Conservation (phyloP, 1,140 invertebrate genomes). For the Zaprionus taronus region DNA sequence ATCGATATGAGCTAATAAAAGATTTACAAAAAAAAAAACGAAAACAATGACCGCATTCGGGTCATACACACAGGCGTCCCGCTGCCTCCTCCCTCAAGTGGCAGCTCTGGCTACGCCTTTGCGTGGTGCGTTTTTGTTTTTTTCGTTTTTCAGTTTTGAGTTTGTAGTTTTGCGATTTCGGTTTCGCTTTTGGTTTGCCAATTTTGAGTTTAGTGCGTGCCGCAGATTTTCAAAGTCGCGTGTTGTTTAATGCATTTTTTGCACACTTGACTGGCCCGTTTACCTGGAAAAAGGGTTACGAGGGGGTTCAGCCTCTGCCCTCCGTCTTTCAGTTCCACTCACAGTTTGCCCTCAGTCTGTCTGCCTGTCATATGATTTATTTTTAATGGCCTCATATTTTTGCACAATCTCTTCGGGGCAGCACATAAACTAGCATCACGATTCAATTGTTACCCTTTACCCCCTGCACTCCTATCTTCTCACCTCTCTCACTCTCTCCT, state of each 20-base stretch:
- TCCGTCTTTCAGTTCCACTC: not conserved
- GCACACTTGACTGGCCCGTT: slow-evolving; percentile 76
- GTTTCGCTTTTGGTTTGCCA: not conserved
- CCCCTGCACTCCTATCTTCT: slow-evolving; percentile 1
- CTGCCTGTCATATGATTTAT: slow-evolving; percentile 72
- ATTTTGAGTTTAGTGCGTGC: slow-evolving; percentile 14
- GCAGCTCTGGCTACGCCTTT: slow-evolving; percentile 26
- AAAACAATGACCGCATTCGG: slow-evolving; percentile 62
- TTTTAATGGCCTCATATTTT: slow-evolving; percentile 77
- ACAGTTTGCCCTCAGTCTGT: not conserved
- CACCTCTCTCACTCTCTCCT: not conserved
- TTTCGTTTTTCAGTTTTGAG: slow-evolving; percentile 35
- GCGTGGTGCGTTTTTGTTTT: not conserved
- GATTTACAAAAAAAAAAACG: slow-evolving; percentile 53
- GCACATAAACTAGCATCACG: slow-evolving; percentile 64
- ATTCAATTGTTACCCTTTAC: slow-evolving; percentile 54
- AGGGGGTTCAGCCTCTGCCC: slow-evolving; percentile 25
- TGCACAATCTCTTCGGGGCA: slow-evolving; percentile 45
- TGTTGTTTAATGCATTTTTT: slow-evolving; percentile 81
- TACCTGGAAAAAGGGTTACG: slow-evolving; percentile 65
- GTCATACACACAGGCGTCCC: not conserved
- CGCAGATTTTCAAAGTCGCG: slow-evolving; percentile 67
- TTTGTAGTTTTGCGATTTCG: not conserved
- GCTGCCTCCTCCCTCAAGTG: slow-evolving; percentile 48
- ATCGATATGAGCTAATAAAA: slow-evolving; percentile 81